A percentile compares a stretch with the other conserved stretches of the same genome.
phyloP scores from a whole-genome alignment of 1,140 invertebrate species.

The Ceratina japonica region DNA sequence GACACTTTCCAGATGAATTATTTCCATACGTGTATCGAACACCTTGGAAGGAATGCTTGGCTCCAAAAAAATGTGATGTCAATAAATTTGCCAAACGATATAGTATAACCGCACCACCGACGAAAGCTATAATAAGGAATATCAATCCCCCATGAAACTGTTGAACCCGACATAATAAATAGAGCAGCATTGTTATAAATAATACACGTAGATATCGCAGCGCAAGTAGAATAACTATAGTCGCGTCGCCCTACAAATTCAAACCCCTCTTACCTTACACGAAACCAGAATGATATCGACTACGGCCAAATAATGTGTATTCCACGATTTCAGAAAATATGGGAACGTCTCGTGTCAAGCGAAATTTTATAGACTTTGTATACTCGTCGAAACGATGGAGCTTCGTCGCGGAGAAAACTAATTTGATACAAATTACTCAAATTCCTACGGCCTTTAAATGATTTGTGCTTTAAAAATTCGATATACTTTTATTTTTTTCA shows the following conservation, averaged over 20 bases:
- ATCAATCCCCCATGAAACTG: slow-evolving; percentile 37
- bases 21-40: slow-evolving; percentile 33
- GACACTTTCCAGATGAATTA: slow-evolving; percentile 57
- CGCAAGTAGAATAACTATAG: slow-evolving; percentile 55
- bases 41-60: slow-evolving; percentile 39
- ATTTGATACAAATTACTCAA: slow-evolving; percentile 21
- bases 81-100: slow-evolving; percentile 61
- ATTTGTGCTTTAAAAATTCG: slow-evolving; percentile 21
- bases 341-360: slow-evolving; percentile 40
- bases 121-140: slow-evolving; percentile 40
- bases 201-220: slow-evolving; percentile 50
- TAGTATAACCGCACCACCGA: slow-evolving; percentile 40
- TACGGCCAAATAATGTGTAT: background rate
- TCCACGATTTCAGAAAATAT: slow-evolving; percentile 43
- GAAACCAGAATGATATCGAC: background rate
- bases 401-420: slow-evolving; percentile 46
- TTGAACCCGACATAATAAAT: slow-evolving; percentile 45
- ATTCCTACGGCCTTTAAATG: slow-evolving; percentile 35
- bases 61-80: slow-evolving; percentile 47
- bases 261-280: slow-evolving; percentile 21
- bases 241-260: slow-evolving; percentile 42
- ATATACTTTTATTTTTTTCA: slow-evolving; percentile 34
- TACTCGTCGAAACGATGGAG: slow-evolving; percentile 56
- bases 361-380: slow-evolving; percentile 50
- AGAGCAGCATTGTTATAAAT: slow-evolving; percentile 46